Evolutionary conservation across 2,888 invertebrate species (phyloP).

Genomic region (Tetranychus truncatus): DNA sequence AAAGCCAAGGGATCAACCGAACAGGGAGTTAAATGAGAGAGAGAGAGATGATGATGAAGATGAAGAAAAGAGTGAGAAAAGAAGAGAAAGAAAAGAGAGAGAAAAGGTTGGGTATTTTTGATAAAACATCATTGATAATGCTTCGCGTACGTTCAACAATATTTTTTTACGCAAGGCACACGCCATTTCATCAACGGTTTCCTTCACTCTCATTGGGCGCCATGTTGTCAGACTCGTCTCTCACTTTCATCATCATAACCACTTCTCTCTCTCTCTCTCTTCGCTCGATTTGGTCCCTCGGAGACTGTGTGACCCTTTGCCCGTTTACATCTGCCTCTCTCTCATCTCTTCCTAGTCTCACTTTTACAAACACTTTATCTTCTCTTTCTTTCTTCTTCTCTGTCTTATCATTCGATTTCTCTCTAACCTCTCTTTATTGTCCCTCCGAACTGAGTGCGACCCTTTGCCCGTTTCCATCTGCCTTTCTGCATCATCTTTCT

Average conservation of each 20-base stretch:
- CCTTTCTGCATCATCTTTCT: not conserved
- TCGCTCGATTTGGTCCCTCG: not conserved
- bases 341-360: not conserved
- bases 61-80: not conserved
- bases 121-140: not conserved
- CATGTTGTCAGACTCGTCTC: not conserved
- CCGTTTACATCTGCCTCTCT: not conserved
- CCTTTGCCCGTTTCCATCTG: not conserved
- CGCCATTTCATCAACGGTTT: constrained; percentile 1
- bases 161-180: not conserved
- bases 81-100: not conserved
- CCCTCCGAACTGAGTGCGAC: not conserved
- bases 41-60: not conserved
- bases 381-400: not conserved
- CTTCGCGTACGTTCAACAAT: not conserved
- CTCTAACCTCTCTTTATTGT: not conserved
- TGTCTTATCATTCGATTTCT: not conserved
- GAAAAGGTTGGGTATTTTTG: not conserved
- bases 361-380: not conserved
- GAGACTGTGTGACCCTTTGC: constrained; percentile 1
- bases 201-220: not conserved
- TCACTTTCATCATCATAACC: not conserved
- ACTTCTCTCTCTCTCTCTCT: not conserved
- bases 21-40: not conserved
- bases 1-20: not conserved